phyloP scores from a whole-genome alignment of 2,888 invertebrate species.

The Clepsis dumicolana region DNA sequence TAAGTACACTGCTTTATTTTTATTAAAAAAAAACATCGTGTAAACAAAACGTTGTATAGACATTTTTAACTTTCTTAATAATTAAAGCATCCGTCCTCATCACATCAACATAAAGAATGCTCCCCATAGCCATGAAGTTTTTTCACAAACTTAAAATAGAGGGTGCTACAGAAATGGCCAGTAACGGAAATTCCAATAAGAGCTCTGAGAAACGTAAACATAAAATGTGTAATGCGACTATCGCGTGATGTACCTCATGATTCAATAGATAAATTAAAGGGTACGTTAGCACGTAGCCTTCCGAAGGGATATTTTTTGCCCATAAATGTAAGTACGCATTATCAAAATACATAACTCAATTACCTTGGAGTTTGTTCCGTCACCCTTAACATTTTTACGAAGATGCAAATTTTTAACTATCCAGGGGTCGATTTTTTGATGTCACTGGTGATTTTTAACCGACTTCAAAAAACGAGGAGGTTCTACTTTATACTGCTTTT shows the following conservation, averaged over 20 bases:
- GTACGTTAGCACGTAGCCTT: conserved; percentile 37
- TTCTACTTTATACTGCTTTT: too few relatives aligned
- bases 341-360: conserved; percentile 30
- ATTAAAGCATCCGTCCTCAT: background rate
- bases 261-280: conserved; percentile 42
- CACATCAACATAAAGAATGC: background rate
- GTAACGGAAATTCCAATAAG: conserved; percentile 39
- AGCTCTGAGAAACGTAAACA: conserved; percentile 35
- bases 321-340: conserved; percentile 37
- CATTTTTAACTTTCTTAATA: background rate
- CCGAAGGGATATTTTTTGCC: conserved; percentile 38
- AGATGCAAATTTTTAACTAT: conserved; percentile 20
- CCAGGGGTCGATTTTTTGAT: too few relatives aligned
- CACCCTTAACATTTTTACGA: conserved; percentile 11
- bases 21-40: too few relatives aligned
- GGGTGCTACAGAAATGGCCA: conserved; percentile 4
- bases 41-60: too few relatives aligned
- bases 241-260: conserved; percentile 42
- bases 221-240: conserved; percentile 39
- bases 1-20: too few relatives aligned
- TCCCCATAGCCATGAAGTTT: background rate
- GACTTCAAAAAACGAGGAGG: too few relatives aligned
- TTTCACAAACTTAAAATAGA: background rate
- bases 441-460: too few relatives aligned
- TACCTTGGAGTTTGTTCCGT: conserved; percentile 11